Evolutionary conservation across 2,113 vertebrate species (phyloP).

Genomic region (Protobothrops flavoviridis): DNA sequence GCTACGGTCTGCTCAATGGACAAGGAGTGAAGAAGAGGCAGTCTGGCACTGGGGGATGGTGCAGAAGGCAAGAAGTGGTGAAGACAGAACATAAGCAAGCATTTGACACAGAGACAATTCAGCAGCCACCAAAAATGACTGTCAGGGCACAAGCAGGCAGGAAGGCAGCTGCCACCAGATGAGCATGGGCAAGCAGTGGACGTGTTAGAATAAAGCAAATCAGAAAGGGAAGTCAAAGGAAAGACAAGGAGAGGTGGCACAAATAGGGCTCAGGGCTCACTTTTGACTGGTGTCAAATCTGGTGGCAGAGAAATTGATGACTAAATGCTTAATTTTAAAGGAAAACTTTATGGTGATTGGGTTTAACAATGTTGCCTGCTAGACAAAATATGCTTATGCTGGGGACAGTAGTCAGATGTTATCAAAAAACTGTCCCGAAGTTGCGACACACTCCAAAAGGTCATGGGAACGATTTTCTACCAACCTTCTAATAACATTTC

Average conservation of each 20-base stretch:
- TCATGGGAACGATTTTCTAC: background rate
- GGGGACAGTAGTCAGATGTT: background rate
- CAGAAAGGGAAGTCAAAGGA: background rate
- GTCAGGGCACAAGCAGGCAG: background rate
- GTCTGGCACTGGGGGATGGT: background rate
- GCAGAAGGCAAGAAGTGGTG: background rate
- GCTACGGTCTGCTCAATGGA: background rate
- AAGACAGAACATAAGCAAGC: background rate
- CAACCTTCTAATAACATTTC: background rate
- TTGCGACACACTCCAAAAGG: background rate
- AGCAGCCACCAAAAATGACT: background rate
- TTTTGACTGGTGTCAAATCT: background rate
- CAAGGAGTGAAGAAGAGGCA: background rate
- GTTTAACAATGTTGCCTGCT: background rate
- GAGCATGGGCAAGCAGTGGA: background rate
- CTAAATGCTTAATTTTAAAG: background rate
- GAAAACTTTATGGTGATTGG: background rate
- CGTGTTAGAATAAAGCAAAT: background rate
- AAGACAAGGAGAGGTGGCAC: background rate
- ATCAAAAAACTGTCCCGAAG: background rate
- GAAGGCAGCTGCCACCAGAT: background rate
- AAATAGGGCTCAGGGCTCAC: background rate
- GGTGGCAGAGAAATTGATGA: background rate
- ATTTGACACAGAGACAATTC: background rate
- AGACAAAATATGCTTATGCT: background rate